These are phyloP conservation scores for Trypoxylus dichotomus DNA, from an alignment of 1,140 invertebrate species.

Conservation along the genomic window DNA sequence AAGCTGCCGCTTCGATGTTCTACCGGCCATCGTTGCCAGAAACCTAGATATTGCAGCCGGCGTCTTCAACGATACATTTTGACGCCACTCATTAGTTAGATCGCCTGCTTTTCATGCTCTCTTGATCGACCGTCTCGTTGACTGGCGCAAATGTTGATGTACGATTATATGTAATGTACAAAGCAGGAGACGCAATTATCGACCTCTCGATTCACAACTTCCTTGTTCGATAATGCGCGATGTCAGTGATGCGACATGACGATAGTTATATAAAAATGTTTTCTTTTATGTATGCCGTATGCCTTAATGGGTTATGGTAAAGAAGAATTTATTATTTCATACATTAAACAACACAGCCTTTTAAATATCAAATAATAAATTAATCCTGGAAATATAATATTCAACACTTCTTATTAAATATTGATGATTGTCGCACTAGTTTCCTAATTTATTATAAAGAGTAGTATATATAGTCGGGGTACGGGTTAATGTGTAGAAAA, in stretches of 20 bases:
- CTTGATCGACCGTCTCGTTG: not conserved
- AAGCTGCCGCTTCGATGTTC: not conserved
- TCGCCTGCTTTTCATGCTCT: not conserved
- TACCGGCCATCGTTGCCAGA: not conserved
- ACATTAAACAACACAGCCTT: no score
- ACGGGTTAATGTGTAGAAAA: no score
- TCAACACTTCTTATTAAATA: no score
- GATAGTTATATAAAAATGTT: no score
- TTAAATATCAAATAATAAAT: no score
- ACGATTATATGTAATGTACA: not conserved
- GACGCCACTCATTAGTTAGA: constrained; percentile 15
- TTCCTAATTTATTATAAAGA: no score
- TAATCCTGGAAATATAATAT: no score
- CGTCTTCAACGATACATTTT: not conserved
- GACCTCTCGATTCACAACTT: not conserved
- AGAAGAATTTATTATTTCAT: no score
- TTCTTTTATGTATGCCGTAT: no score
- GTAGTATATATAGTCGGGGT: no score
- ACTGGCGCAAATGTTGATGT: not conserved
- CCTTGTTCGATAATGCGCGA: not conserved
- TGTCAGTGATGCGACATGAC: not conserved
- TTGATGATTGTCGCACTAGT: no score
- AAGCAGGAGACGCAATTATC: not conserved
- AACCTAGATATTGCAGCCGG: constrained; percentile 15
- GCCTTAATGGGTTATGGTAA: no score